Percentiles rank a stretch among this genome's conserved stretches.
These are phyloP conservation scores for Chlamydotis undulata DNA, from an alignment of 2,113 vertebrate species.

Conservation along the genomic window DNA sequence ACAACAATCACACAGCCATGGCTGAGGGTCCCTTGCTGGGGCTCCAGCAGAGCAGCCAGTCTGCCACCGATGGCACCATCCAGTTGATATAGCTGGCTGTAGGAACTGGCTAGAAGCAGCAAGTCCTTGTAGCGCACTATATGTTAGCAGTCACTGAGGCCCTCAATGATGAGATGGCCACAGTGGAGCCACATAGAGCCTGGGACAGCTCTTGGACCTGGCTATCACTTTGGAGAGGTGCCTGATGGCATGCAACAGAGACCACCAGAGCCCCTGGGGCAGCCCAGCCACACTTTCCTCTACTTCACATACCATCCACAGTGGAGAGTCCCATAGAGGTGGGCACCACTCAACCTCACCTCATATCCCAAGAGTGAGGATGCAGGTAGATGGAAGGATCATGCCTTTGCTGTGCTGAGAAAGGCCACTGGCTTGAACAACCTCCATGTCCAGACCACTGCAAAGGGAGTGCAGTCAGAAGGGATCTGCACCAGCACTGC, in stretches of 20 bases:
- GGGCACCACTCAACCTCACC: neutral
- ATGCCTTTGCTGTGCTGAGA: neutral
- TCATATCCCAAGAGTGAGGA: neutral
- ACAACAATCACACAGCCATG: neutral
- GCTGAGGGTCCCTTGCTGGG: neutral
- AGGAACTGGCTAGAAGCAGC: neutral
- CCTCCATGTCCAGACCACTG: neutral
- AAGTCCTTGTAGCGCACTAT: neutral
- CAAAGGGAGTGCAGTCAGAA: neutral
- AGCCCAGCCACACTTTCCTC: neutral
- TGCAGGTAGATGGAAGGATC: accelerated
- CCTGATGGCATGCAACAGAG: neutral
- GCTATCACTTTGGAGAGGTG: neutral
- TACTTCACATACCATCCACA: neutral
- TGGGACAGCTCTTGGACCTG: neutral
- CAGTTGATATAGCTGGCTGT: neutral
- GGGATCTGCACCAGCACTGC: neutral
- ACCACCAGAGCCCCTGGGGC: neutral
- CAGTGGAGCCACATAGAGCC: accelerated
- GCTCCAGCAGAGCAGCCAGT: neutral
- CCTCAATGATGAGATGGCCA: neutral
- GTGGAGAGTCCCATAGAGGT: neutral
- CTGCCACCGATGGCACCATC: accelerated
- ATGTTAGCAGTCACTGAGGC: accelerated
- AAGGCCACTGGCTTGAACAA: neutral